Evolutionary conservation across 35 echinoderm and acorn worm genomes (phyloP).

Genomic region (Nesometra sesokonis): DNA sequence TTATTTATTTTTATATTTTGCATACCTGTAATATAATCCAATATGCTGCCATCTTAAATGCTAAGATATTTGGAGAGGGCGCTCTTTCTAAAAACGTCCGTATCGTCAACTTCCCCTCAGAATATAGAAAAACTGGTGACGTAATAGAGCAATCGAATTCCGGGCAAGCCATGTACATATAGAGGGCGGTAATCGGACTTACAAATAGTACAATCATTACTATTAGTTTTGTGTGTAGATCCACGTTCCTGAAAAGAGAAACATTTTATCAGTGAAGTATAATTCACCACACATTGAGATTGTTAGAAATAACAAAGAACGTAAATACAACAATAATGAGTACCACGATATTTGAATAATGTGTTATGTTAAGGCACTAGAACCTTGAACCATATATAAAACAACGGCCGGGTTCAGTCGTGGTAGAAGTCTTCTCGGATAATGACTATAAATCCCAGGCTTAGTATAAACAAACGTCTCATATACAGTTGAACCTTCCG

Average conservation of each 20-base stretch:
- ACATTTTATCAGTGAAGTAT: no score
- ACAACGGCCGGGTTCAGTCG: no score
- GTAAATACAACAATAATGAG: no score
- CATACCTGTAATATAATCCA: conserved; percentile 58
- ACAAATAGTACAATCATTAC: conserved; percentile 26
- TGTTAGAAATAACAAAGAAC: no score
- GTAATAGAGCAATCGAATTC: conserved; percentile 55
- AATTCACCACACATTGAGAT: no score
- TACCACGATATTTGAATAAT: no score
- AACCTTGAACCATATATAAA: no score
- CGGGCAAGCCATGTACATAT: conserved; percentile 42
- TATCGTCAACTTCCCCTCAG: conserved; percentile 19
- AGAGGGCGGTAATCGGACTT: conserved; percentile 34
- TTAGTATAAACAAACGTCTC: no score
- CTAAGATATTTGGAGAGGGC: conserved; percentile 19
- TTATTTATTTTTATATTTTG: not conserved
- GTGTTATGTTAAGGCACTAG: no score
- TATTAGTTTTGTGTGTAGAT: conserved; percentile 23
- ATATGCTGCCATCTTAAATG: not conserved
- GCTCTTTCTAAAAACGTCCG: conserved; percentile 23
- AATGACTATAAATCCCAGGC: no score
- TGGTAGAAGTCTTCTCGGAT: no score
- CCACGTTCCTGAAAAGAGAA: conserved; percentile 45
- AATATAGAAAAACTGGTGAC: conserved; percentile 15
- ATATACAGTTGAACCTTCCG: no score